Evolutionary conservation across 1,140 invertebrate genomes (phyloP).

Genomic region (Neodiprion pinetum): DNA sequence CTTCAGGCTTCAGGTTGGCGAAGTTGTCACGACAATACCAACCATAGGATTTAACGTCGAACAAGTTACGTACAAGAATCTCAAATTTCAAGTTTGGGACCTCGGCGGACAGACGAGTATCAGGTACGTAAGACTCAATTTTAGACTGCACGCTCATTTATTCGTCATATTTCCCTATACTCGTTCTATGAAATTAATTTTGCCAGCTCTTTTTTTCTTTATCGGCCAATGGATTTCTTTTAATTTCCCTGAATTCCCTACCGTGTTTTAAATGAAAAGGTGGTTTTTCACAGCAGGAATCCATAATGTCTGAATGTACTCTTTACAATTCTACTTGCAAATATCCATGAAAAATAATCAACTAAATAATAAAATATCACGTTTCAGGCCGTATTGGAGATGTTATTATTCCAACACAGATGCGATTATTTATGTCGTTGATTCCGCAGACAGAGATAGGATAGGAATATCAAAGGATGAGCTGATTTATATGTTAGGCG

Average conservation of each 20-base stretch:
- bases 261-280: too few relatives aligned
- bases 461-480: conserved; percentile 99
- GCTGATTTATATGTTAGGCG: conserved; percentile 94
- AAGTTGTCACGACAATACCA: conserved; percentile 99
- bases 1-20: conserved; percentile 90
- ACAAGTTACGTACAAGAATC: conserved; percentile 95
- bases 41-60: conserved; percentile 99
- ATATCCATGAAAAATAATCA: too few relatives aligned
- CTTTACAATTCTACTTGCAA: too few relatives aligned
- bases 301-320: too few relatives aligned
- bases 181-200: too few relatives aligned
- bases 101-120: conserved; percentile 98
- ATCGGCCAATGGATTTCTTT: neutral
- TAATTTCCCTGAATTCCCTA: conserved; percentile 16
- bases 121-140: conserved; percentile 58
- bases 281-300: too few relatives aligned
- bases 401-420: conserved; percentile 99
- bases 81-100: conserved; percentile 98
- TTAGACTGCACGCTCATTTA: neutral
- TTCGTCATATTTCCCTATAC: neutral
- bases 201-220: too few relatives aligned
- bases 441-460: conserved; percentile 97
- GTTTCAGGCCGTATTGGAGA: conserved; percentile 96
- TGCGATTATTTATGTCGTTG: conserved; percentile 99
- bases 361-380: neutral